A percentile compares a stretch with the other conserved stretches of the same genome.
Conservation (phyloP, 2,888 invertebrate genomes). For the Phrixothrix hirtus region DNA sequence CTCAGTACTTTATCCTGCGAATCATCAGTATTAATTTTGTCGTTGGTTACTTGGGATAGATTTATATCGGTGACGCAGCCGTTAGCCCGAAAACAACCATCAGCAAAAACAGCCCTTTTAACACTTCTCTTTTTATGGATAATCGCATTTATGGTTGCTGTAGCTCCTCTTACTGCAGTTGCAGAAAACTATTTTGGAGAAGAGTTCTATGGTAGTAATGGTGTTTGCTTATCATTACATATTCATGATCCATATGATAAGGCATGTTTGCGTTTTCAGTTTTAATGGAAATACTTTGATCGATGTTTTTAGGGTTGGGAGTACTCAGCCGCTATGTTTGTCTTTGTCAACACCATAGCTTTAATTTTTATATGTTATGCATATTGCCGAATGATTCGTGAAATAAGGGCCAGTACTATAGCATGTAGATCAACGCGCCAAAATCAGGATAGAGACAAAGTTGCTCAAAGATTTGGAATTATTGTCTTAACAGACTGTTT, state of each 20-base stretch:
- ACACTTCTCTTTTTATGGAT: conserved; percentile 60
- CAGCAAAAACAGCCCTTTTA: conserved; percentile 55
- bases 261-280: too few species aligned
- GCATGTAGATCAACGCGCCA: conserved; percentile 63
- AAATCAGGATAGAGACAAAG: conserved; percentile 60
- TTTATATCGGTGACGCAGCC: conserved; percentile 65
- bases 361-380: conserved; percentile 62
- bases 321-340: conserved; percentile 63
- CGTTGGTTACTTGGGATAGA: conserved; percentile 65
- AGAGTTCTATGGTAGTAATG: conserved; percentile 64
- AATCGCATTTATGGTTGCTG: conserved; percentile 57
- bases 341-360: conserved; percentile 61
- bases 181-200: conserved; percentile 59
- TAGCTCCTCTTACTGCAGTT: conserved; percentile 56
- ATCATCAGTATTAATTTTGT: conserved; percentile 63
- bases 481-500: conserved; percentile 64
- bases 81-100: conserved; percentile 56
- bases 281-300: too few species aligned
- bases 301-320: conserved; percentile 63
- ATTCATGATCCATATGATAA: conserved; percentile 65
- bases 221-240: conserved; percentile 64
- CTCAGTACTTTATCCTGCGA: conserved; percentile 65
- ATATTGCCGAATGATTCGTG: conserved; percentile 62
- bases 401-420: conserved; percentile 61
- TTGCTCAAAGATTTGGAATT: conserved; percentile 63